Conservation (phyloP, 2,888 invertebrate species). For the Homarus gammarus region DNA sequence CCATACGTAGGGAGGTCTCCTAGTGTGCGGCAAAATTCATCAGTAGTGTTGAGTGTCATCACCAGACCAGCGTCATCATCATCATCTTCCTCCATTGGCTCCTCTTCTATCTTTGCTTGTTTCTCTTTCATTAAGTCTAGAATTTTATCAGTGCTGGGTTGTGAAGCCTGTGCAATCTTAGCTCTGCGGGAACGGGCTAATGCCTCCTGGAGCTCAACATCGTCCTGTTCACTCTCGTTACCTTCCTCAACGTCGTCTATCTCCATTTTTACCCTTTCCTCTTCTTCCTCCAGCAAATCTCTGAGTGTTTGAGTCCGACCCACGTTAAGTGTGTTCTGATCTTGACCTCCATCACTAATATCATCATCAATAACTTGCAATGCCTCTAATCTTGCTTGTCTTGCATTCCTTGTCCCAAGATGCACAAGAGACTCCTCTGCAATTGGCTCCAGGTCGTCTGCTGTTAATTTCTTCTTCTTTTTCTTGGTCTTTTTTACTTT, state of each 20-base stretch:
- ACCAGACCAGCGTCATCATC: conserved; percentile 62
- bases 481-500: conserved; percentile 89
- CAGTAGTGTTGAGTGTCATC: conserved; percentile 94
- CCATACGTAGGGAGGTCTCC: conserved; percentile 97
- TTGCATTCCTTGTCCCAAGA: conserved; percentile 76
- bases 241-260: conserved; percentile 79
- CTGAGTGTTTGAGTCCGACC: conserved; percentile 29
- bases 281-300: conserved; percentile 75
- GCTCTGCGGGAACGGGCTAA: conserved; percentile 65
- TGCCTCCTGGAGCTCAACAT: conserved; percentile 74
- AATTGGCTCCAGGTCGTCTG: conserved; percentile 85
- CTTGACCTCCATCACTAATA: neutral
- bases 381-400: conserved; percentile 51
- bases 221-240: conserved; percentile 78
- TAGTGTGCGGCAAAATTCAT: conserved; percentile 96
- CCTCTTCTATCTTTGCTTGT: conserved; percentile 61
- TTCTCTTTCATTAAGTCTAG: conserved; percentile 77
- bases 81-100: conserved; percentile 64
- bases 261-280: conserved; percentile 56
- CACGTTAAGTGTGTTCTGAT: neutral
- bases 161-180: conserved; percentile 54
- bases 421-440: conserved; percentile 76
- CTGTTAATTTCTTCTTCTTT: conserved; percentile 83
- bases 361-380: conserved; percentile 9
- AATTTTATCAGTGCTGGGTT: conserved; percentile 62